Evolutionary conservation across 2,797 vertebrate genomes (phyloP).

Genomic region (Chaunax sp.): DNA sequence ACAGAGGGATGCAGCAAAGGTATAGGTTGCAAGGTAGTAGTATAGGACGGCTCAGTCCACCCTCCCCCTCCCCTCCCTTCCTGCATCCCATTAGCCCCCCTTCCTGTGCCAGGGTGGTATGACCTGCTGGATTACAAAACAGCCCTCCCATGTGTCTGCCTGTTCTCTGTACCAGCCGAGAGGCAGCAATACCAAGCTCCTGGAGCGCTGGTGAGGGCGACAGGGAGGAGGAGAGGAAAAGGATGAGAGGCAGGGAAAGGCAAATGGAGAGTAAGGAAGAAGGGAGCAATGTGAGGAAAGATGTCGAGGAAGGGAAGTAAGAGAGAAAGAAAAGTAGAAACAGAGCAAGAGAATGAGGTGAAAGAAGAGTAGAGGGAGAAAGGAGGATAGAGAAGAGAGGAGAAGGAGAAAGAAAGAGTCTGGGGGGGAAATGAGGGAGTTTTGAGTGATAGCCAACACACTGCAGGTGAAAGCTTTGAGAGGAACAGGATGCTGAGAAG

Average conservation of each 20-base stretch:
- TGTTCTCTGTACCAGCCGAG: constrained; percentile 84
- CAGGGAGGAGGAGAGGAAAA: constrained; percentile 33
- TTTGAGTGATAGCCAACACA: constrained; percentile 57
- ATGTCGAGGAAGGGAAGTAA: constrained; percentile 2
- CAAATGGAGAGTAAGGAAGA: not conserved
- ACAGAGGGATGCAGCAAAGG: constrained; percentile 76
- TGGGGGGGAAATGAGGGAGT: constrained; percentile 21
- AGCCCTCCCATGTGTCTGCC: constrained; percentile 86
- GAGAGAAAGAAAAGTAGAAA: constrained; percentile 1
- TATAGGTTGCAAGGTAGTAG: constrained; percentile 69
- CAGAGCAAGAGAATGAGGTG: constrained; percentile 2
- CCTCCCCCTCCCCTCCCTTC: constrained; percentile 48
- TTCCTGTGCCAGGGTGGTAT: constrained; percentile 81
- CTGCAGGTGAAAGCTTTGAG: constrained; percentile 67
- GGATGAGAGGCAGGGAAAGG: not conserved
- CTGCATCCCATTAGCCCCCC: constrained; percentile 46
- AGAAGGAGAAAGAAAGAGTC: constrained; percentile 7
- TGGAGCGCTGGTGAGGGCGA: constrained; percentile 60
- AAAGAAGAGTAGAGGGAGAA: not conserved
- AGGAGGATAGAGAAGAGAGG: constrained; percentile 18
- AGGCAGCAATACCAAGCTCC: constrained; percentile 79
- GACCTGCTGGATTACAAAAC: constrained; percentile 88
- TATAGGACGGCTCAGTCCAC: constrained; percentile 60
- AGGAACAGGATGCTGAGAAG: constrained; percentile 61
- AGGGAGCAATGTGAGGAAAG: too few relatives aligned